Conservation (phyloP, 2,113 vertebrate species). For the Chionodraco myersi region DNA sequence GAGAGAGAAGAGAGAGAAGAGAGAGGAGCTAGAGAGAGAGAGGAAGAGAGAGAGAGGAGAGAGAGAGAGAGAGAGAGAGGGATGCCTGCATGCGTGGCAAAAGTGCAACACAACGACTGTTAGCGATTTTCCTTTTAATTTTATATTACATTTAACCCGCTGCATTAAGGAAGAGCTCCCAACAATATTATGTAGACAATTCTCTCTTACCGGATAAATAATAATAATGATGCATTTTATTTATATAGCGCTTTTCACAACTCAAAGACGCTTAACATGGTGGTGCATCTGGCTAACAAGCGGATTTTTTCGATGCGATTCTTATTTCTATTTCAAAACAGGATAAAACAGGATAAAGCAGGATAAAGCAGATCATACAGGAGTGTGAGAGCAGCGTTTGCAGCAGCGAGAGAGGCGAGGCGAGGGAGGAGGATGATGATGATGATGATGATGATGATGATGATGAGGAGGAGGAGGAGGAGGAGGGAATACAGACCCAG, state of each 20-base stretch:
- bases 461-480: constrained; percentile 56
- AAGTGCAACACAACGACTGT: neutral
- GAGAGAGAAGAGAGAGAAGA: constrained; percentile 1
- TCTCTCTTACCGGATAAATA: constrained; percentile 42
- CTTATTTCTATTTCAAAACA: constrained; percentile 19
- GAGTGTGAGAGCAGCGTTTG: constrained; percentile 48
- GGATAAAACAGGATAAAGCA: too few relatives aligned
- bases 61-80: neutral
- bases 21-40: neutral
- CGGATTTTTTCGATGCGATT: neutral
- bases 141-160: neutral
- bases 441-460: constrained; percentile 42
- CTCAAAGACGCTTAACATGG: neutral
- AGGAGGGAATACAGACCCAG: constrained; percentile 52
- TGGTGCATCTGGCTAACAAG: neutral
- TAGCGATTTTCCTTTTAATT: neutral
- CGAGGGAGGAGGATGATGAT: constrained; percentile 36
- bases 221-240: too few relatives aligned
- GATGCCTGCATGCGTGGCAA: neutral
- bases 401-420: constrained; percentile 43
- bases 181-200: neutral
- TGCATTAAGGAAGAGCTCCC: constrained; percentile 4
- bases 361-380: constrained; percentile 46
- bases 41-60: neutral
- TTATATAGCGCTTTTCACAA: too few relatives aligned